Base-by-base conservation (phyloP, 1,140 invertebrate genomes). In the Diachasmimorpha longicaudata region DNA sequence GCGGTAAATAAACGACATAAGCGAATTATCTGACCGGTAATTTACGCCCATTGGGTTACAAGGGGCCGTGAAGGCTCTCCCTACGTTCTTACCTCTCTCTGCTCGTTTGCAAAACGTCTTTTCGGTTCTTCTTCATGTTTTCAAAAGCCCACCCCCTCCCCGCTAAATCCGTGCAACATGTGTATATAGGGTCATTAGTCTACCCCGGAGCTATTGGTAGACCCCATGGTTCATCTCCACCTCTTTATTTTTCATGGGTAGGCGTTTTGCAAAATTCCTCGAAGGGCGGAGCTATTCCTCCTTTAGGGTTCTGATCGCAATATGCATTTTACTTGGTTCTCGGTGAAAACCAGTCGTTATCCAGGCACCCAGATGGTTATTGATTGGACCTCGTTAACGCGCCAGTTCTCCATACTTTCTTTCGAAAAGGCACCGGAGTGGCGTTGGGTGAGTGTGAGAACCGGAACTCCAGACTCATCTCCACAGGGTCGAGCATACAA, bases 311-410 rank as follows among this genome's bases (percentile, higher is more conserved):
- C 44, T 70, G 44, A 63, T 67, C 63, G 63, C 58, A 63, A 68
- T 66, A 77, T 77, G 66, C 73, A 58, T 77, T 80, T 79, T 80
- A 79, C 82, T 85, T 80, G 48, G 78, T 77, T 25, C 68, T 76
- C 68, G 70, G 11, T n/a, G 21, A 72, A 83, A 84, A 81, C 84
- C 82, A 81, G 79, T 86, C 79, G 81, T 86, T 85, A 85, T 80
- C 80, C 78, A 67, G 25, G 66, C 66, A 68, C 25, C 13, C 58
- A 25, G 58, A 63, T 63, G 76, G 79, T 85, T 86, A 86, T 84
- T 83, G 84, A 86, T 85, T 83, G 81, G 78, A 78, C 79, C 82
- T 84, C 83, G 82, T 85, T 84, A 83, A 78, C 74, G 77, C 67
- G 36, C 71, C 58, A 78, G 72, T 82, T 79, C 81, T 82, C 79